Base-by-base conservation (phyloP, 2,888 invertebrate genomes). In the Alloplasta piceator region DNA sequence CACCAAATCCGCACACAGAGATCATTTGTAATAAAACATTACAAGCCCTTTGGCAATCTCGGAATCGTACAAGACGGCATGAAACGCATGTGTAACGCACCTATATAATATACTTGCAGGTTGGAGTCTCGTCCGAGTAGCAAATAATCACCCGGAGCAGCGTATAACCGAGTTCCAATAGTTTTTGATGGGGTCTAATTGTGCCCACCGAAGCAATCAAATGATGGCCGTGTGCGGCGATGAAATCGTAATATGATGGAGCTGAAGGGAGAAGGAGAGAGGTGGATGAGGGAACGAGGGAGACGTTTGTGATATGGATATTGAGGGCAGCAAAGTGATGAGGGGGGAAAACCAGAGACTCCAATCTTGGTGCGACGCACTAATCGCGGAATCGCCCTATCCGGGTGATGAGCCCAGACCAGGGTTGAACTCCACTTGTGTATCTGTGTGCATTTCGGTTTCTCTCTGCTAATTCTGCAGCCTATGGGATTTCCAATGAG, bases 141-240 rank as follows among this genome's bases (percentile, higher is more conserved):
- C 67, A 52, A 71, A 73, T 71, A 81, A 74, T 78, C 78, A 70
- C 61, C 74, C 55, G 66, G 70, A 75, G 39, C 58, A 58, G 50
- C 36, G 36, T 61, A 71, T 74, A 78, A 78, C 78, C 64, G 68
- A 74, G 70, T 71, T 74, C 71, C 76, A 52, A 81, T 79, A 82
- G 77, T 77, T 83, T 79, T 26, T 82, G 78, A 81, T 58, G 73
- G 71, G 73, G 70, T 61, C 60, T 83, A 83, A 83, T 83, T 81
- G 81, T 67, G 55, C 50, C 1, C 60, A 46, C 74, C 70, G 61
- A 82, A 71, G 81, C 78, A 78, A 81, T 81, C 66, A 78, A 74
- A 12, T n/a, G 14, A 9, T 52, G 16, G 52, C 14, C 52, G 52
- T 7, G 41, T 26, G 56, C 77, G 9, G 55, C 46, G 63, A 77